Evolutionary conservation across 2,113 vertebrate genomes (phyloP).

Genomic region (Verasper variegatus): DNA sequence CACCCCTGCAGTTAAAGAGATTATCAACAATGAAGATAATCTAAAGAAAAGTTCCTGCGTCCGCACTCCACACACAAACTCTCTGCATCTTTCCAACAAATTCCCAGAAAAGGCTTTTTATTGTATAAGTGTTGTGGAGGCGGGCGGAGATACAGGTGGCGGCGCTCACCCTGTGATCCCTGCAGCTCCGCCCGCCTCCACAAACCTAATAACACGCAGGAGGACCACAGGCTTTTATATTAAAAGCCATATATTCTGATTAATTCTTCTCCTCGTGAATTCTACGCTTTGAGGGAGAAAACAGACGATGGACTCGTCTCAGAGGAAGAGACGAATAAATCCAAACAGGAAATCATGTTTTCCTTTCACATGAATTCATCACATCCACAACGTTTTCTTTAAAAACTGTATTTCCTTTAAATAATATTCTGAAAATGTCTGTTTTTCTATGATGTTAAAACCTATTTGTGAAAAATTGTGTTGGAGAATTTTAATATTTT

Average conservation of each 20-base stretch:
- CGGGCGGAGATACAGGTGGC: conserved; percentile 65
- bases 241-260: conserved; percentile 92
- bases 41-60: conserved; percentile 81
- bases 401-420: too few relatives aligned
- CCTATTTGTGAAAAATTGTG: background rate
- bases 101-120: conserved; percentile 88
- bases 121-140: conserved; percentile 78
- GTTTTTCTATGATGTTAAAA: too few relatives aligned
- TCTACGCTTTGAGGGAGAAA: background rate
- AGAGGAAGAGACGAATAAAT: too few relatives aligned
- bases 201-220: conserved; percentile 91
- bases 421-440: too few relatives aligned
- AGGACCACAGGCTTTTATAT: conserved; percentile 81
- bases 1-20: conserved; percentile 84
- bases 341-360: background rate
- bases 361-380: background rate
- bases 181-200: conserved; percentile 73
- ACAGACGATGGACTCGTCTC: too few relatives aligned
- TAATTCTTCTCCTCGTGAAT: conserved; percentile 77
- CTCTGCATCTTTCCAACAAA: conserved; percentile 76
- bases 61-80: conserved; percentile 74
- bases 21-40: conserved; percentile 86
- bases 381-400: too few relatives aligned
- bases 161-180: conserved; percentile 84
- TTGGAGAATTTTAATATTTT: background rate